Conservation (phyloP, 1,140 invertebrate genomes). For the Triops cancriformis region DNA sequence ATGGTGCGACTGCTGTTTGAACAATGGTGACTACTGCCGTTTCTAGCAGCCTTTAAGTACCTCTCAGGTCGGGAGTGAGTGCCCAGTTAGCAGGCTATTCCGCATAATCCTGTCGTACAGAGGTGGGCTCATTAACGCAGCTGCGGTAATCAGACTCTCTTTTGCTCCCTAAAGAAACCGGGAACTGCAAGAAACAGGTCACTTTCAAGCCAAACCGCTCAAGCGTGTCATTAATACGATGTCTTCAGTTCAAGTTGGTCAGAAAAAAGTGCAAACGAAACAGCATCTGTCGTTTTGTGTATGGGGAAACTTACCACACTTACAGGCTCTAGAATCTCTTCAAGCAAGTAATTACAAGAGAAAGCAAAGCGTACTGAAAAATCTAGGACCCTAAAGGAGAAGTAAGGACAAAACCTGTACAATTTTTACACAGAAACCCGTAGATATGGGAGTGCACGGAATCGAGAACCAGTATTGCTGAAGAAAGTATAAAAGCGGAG, state of each 20-base stretch:
- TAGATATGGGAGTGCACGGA: too few species aligned
- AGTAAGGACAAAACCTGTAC: too few species aligned
- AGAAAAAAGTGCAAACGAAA: neutral
- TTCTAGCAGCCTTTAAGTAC: neutral
- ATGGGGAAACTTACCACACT: neutral
- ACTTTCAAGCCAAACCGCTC: neutral
- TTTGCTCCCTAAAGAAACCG: neutral
- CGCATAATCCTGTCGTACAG: neutral
- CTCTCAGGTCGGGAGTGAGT: neutral
- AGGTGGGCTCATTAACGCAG: neutral
- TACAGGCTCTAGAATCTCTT: neutral
- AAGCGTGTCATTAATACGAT: neutral
- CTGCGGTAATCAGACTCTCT: neutral
- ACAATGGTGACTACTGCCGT: neutral
- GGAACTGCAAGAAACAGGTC: neutral
- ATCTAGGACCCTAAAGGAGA: too few species aligned
- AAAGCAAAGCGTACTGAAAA: neutral
- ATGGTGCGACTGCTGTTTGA: neutral
- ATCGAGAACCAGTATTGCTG: too few species aligned
- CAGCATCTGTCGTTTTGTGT: neutral
- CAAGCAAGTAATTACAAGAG: neutral
- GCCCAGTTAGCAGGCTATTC: neutral
- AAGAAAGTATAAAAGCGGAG: too few species aligned
- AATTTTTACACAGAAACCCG: too few species aligned
- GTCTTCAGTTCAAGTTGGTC: neutral